phyloP scores from a whole-genome alignment of 2,888 invertebrate species.

The Anodontia alba region DNA sequence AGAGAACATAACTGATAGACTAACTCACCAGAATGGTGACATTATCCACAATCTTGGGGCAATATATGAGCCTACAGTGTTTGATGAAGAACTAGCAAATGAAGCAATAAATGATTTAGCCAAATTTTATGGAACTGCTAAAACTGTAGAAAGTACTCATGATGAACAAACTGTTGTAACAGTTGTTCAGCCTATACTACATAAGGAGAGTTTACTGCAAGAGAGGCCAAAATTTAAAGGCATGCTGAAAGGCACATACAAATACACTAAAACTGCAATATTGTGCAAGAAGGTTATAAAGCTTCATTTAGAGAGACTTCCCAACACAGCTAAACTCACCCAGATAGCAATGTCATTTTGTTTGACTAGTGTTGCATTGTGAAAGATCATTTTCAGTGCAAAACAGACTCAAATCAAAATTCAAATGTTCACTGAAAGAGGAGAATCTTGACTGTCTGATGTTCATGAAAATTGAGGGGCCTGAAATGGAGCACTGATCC shows the following conservation, averaged over 20 bases:
- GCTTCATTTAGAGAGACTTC: background rate
- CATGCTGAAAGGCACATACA: background rate
- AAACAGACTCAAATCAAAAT: background rate
- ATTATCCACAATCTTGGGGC: background rate
- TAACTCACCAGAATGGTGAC: conserved; percentile 1
- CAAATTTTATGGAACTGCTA: background rate
- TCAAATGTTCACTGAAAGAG: background rate
- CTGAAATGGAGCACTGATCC: conserved; percentile 1
- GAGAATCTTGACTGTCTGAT: conserved; percentile 6
- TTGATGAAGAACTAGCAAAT: background rate
- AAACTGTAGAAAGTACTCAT: background rate
- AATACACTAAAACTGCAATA: background rate
- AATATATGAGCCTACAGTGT: background rate
- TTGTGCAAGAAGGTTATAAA: background rate
- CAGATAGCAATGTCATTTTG: conserved; percentile 11
- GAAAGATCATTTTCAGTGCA: conserved; percentile 3
- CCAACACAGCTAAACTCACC: background rate
- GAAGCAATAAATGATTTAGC: background rate
- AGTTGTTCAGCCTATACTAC: background rate
- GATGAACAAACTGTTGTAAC: background rate
- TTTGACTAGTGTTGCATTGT: conserved; percentile 15
- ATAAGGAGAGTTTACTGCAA: background rate
- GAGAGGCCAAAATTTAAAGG: background rate
- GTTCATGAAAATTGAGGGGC: conserved; percentile 6
- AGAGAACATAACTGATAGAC: conserved; percentile 12